A percentile compares a stretch with the other conserved stretches of the same genome.
These are phyloP conservation scores for Siderastrea radians DNA, from an alignment of 92 coral and sea anemone species.

Conservation along the genomic window DNA sequence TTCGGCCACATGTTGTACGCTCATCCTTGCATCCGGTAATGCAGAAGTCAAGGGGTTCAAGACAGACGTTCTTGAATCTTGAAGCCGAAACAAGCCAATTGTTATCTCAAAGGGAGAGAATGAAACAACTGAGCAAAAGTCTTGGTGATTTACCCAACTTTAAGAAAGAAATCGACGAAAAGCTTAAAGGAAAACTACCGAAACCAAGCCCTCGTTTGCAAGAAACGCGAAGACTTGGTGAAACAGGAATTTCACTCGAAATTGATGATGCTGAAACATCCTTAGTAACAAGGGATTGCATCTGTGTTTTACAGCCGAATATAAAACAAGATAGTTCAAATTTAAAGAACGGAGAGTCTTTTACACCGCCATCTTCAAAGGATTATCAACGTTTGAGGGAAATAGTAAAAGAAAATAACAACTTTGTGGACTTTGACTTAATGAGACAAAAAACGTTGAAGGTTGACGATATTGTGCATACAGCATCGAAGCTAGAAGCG, in stretches of 20 bases:
- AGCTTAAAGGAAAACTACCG: conserved; percentile 41
- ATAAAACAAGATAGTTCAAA: background rate
- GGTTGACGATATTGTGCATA: conserved; percentile 35
- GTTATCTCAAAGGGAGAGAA: conserved; percentile 1
- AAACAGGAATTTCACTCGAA: conserved; percentile 13
- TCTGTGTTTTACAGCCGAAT: background rate
- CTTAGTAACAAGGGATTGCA: conserved; percentile 37
- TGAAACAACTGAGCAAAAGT: conserved; percentile 40
- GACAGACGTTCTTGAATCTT: background rate
- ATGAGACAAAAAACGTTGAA: conserved; percentile 11
- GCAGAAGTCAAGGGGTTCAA: background rate
- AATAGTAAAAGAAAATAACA: conserved; percentile 16
- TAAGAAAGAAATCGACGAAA: conserved; percentile 32
- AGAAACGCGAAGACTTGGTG: conserved; percentile 49
- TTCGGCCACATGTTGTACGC: no score
- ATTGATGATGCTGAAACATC: background rate
- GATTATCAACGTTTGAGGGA: conserved; percentile 21
- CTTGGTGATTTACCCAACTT: conserved; percentile 39
- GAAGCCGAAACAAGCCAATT: background rate
- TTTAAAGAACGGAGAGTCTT: background rate
- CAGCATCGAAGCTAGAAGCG: conserved; percentile 42
- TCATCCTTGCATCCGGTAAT: background rate
- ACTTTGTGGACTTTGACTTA: background rate
- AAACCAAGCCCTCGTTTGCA: conserved; percentile 34
- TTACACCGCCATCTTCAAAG: conserved; percentile 2